Base-by-base conservation (phyloP, 2,888 invertebrate genomes). In the Choreutis nemorana region DNA sequence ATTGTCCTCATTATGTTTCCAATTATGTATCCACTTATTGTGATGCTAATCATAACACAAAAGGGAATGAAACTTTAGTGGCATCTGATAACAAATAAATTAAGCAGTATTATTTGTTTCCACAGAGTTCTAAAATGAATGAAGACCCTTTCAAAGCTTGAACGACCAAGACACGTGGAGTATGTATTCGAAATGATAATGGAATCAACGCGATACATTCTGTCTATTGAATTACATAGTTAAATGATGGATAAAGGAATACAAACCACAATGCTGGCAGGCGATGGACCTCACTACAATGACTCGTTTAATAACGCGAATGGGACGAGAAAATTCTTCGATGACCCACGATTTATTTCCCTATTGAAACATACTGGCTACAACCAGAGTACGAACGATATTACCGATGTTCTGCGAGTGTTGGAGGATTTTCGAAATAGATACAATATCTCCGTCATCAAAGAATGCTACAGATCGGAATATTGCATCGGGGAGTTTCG, bases 401-500 rank as follows among this genome's bases (percentile, higher is more conserved):
- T 77, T 9, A 61, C 55, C 6, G 67, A 73, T 33, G 61, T 68
- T n/a, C 43, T 77, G 4, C 53, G 57, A 37, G 66, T 55, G 1
- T 37, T 78, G 10, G 72, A 73, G 35, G 62, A 61, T 37, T 63
- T 56, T 51, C 46, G 68, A 27, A 67, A 55, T 38, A 62, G 47
- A 45, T 68, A 65, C 39, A 77, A 77, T 38, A 65, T 72, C 12
- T 61, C 68, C 1, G 55, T 67, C 1, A 45, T 59, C 5, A 72
- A 67, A 35, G 73, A 73, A 51, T 78, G 77, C 33, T 58, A 62
- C 14, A 48, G 50, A 7, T 57, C 63, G 2, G 65, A 70, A 35
- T 85, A 85, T 57, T 87, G 87, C 50, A 75, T 80, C 5, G 84
- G 84, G 1, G 72, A 77, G 30, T 72, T 86, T 31, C 65, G 81